A percentile compares a stretch with the other conserved stretches of the same genome.
These are phyloP conservation scores for silkworm (Bombyx mori) DNA, from an alignment of 1,140 invertebrate species.

Conservation along the genomic window DNA sequence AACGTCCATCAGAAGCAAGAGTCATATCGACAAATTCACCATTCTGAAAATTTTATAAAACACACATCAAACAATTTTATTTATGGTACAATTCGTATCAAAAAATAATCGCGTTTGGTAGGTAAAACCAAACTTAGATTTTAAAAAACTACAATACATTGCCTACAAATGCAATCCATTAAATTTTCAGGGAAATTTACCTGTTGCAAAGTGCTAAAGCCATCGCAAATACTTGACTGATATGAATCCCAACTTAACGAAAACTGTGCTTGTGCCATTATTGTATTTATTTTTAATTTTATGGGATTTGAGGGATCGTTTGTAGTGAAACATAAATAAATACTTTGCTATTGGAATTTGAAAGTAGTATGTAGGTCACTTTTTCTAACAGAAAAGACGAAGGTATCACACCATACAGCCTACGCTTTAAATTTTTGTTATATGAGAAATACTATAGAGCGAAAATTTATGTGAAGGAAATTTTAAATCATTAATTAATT, in stretches of 20 bases:
- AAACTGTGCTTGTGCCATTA: constrained; percentile 48
- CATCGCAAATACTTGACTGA: constrained; percentile 45
- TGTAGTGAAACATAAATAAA: too few relatives aligned
- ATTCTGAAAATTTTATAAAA: constrained; percentile 66
- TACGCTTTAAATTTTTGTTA: too few relatives aligned
- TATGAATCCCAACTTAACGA: constrained; percentile 48
- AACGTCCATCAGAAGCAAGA: constrained; percentile 82
- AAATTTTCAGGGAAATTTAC: constrained; percentile 18
- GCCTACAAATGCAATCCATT: constrained; percentile 7
- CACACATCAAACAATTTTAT: constrained; percentile 1
- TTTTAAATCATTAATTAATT: too few relatives aligned
- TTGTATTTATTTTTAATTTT: constrained; percentile 3
- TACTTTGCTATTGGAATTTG: too few relatives aligned
- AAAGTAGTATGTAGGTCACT: too few relatives aligned
- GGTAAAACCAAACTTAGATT: neutral
- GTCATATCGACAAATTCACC: constrained; percentile 85
- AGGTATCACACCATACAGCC: too few relatives aligned
- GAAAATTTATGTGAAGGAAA: too few relatives aligned
- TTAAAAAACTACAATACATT: constrained; percentile 2
- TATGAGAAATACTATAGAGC: too few relatives aligned
- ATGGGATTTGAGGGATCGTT: too few relatives aligned
- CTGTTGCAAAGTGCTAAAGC: constrained; percentile 50
- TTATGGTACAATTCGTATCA: neutral
- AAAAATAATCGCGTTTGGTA: neutral
- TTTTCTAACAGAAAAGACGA: too few relatives aligned